Evolutionary conservation across 1,140 invertebrate genomes (phyloP), one percentile per base, ranked within the genome.

Genomic region (Apis cerana): DNA sequence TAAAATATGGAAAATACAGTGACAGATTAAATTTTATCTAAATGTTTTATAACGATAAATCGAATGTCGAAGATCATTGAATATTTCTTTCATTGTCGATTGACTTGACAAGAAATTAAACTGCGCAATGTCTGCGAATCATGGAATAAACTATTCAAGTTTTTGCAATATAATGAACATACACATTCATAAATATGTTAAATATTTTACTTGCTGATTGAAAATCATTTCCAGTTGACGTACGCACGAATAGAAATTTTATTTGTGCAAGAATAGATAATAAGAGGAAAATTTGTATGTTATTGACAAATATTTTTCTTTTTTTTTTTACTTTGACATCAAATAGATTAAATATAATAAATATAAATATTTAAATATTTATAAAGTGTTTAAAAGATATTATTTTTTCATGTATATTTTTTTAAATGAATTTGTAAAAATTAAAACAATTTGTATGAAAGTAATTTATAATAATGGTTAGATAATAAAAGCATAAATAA

Each of bases 11-110:
- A 10, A 17, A 74, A 43, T 56, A 48, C 12, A 4, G 19, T 17
- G 67, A 33, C 1, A 0, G 48, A 48, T 72, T 80, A 64, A 72
- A 61, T 56, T n/a, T 80, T 80, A 80, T 80, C 61, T 54, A 27
- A 27, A 15, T 19, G 17, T 4, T 5, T 10, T 4, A 1, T 69
- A 27, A 27, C 43, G 19, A 50, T n/a, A 58, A 62, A 52, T 62
- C 48, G 58, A 65, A 74, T 48, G 70, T 80, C 59, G 78, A 75
- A 80, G 70, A 74, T 80, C 33, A 80, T 65, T 33, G 17, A 17
- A 65, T 75, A 75, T 64, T 78, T 80, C 33, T 13, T 65, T 80
- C 33, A 13, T 15, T 9, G n/a, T 2, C 50, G 50, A 54, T 10
- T 48, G 69, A 56, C 33, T 33, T 52, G 27, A 0, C 70, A 48